Percentiles rank a stretch among this genome's conserved stretches.
Conservation (phyloP, 2,888 invertebrate genomes). For the Allacma fusca region DNA sequence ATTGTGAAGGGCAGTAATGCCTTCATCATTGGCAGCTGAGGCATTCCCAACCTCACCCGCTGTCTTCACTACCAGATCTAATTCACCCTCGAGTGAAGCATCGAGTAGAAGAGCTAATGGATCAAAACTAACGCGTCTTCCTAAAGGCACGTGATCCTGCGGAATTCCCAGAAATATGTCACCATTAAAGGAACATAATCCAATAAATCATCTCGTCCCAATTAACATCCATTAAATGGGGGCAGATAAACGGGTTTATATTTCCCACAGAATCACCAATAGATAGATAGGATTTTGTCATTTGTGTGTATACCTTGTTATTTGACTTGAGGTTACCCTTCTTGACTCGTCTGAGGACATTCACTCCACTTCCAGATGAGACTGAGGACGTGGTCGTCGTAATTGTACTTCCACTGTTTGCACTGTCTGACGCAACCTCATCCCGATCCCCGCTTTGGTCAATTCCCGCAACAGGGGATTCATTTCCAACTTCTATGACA, state of each 20-base stretch:
- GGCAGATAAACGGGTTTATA: too few species aligned
- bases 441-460: constrained; percentile 49
- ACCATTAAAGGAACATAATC: too few species aligned
- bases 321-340: constrained; percentile 79
- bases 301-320: constrained; percentile 60
- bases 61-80: constrained; percentile 94
- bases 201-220: too few species aligned
- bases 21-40: constrained; percentile 98
- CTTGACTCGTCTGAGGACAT: constrained; percentile 72
- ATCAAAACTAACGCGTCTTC: constrained; percentile 92
- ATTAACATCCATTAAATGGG: too few species aligned
- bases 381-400: constrained; percentile 47
- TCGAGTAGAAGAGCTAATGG: constrained; percentile 94
- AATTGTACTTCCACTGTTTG: constrained; percentile 63
- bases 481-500: constrained; percentile 49
- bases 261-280: too few species aligned
- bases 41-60: constrained; percentile 77
- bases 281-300: too few species aligned
- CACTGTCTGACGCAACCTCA: constrained; percentile 48
- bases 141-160: constrained; percentile 57
- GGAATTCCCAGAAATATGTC: too few species aligned
- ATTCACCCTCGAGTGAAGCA: constrained; percentile 96
- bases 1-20: constrained; percentile 98
- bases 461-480: constrained; percentile 35
- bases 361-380: constrained; percentile 62